Evolutionary conservation across 1,140 invertebrate species (phyloP).

Genomic region (Asobara japonica): DNA sequence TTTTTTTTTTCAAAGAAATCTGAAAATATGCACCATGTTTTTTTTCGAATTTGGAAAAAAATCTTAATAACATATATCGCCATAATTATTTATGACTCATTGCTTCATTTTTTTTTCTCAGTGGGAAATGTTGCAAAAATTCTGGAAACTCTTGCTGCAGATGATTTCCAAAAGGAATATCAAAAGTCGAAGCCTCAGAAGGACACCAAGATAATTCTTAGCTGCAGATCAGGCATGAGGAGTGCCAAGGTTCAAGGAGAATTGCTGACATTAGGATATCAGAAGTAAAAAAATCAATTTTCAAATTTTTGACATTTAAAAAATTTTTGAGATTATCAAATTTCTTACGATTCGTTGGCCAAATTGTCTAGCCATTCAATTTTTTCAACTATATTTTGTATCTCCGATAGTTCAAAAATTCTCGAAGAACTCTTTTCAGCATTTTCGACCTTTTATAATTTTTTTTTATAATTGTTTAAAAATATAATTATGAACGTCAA

Average conservation of each 20-base stretch:
- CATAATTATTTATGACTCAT: too few species aligned
- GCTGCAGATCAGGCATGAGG: conserved; percentile 71
- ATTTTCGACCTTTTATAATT: too few species aligned
- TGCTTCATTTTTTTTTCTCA: conserved; percentile 45
- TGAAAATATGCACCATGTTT: neutral
- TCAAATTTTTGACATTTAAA: too few species aligned
- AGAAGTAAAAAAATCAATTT: conserved; percentile 65
- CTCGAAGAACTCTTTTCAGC: neutral
- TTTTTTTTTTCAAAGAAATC: neutral
- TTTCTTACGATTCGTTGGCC: too few species aligned
- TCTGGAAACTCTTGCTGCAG: conserved; percentile 46
- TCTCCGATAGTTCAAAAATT: neutral
- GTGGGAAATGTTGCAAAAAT: conserved; percentile 54
- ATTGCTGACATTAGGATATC: conserved; percentile 69
- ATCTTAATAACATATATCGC: neutral
- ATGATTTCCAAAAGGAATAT: conserved; percentile 63
- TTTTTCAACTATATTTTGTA: too few species aligned
- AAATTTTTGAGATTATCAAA: too few species aligned
- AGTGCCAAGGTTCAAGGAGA: conserved; percentile 69
- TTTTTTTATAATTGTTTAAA: conserved; percentile 2
- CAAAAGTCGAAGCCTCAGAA: conserved; percentile 66
- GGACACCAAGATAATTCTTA: conserved; percentile 71
- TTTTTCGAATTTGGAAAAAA: neutral
- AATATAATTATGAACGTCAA: neutral
- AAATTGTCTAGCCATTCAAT: too few species aligned